A percentile compares a stretch with the other conserved stretches of the same genome.
phyloP scores from a whole-genome alignment of 37 sponge, comb jelly and placozoan genomes.

The Spongia lamella region DNA sequence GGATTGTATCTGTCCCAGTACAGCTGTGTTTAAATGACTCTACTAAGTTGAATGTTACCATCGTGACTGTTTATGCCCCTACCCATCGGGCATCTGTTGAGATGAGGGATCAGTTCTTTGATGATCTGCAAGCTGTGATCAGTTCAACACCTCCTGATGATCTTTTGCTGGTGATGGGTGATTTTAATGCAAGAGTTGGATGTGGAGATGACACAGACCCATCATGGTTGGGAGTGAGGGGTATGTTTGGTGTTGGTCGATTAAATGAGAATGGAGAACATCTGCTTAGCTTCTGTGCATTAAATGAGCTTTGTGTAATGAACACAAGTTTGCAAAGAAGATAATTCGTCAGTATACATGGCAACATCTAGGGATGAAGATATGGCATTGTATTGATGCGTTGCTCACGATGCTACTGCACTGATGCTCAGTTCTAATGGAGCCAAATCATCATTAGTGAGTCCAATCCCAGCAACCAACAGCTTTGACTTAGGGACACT shows the following conservation, averaged over 20 bases:
- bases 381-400: conserved; percentile 45
- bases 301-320: conserved; percentile 36
- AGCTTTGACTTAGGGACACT: no score
- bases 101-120: conserved; percentile 30
- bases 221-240: conserved; percentile 13
- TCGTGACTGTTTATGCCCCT: conserved; percentile 40
- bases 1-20: conserved; percentile 21
- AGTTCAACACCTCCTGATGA: conserved; percentile 12
- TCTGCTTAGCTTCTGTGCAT: conserved; percentile 35
- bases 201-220: background rate
- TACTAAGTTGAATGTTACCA: no score
- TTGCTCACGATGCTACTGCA: conserved; percentile 7
- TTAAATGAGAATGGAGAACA: conserved; percentile 17
- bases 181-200: conserved; percentile 45
- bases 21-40: conserved; percentile 9
- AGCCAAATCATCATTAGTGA: no score
- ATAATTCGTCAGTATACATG: conserved; percentile 30
- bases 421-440: no score
- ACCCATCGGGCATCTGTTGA: conserved; percentile 26
- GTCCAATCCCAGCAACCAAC: no score
- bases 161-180: conserved; percentile 24
- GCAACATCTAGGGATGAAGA: conserved; percentile 27
- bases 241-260: conserved; percentile 14
- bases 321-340: conserved; percentile 36
- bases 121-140: conserved; percentile 32